These are phyloP conservation scores for Oncorhynchus keta DNA, from an alignment of 2,113 vertebrate species.

Conservation along the genomic window DNA sequence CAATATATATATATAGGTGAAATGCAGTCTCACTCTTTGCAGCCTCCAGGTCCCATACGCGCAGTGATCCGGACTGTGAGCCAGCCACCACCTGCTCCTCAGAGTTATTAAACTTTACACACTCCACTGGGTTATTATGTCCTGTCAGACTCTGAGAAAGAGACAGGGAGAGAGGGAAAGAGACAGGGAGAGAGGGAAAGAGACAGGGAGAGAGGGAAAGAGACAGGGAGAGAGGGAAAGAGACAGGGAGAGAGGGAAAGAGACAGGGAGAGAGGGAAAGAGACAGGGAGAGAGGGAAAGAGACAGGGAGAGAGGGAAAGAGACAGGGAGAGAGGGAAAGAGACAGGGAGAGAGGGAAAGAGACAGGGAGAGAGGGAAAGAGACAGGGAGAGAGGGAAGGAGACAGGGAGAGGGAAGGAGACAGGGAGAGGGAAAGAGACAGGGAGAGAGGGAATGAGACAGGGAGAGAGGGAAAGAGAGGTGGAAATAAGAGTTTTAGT, in stretches of 20 bases:
- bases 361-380: too few relatives aligned
- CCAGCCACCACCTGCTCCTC: constrained; percentile 94
- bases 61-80: constrained; percentile 91
- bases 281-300: too few relatives aligned
- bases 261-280: too few relatives aligned
- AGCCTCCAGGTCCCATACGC: constrained; percentile 96
- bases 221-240: too few relatives aligned
- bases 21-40: constrained; percentile 84
- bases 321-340: constrained; percentile 25
- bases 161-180: constrained; percentile 25
- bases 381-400: too few relatives aligned
- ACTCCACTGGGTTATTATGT: constrained; percentile 88
- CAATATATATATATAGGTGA: neutral
- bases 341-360: constrained; percentile 4
- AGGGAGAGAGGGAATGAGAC: too few relatives aligned
- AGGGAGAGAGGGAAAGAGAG: too few relatives aligned
- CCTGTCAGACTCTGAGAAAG: constrained; percentile 87
- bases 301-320: constrained; percentile 6
- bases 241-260: too few relatives aligned
- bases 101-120: constrained; percentile 84
- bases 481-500: too few relatives aligned
- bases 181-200: constrained; percentile 7
- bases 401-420: too few relatives aligned
- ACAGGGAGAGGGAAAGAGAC: too few relatives aligned
- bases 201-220: too few relatives aligned